Conservation (phyloP, 1,140 invertebrate species). For the Stegodyphus mimosarum region DNA sequence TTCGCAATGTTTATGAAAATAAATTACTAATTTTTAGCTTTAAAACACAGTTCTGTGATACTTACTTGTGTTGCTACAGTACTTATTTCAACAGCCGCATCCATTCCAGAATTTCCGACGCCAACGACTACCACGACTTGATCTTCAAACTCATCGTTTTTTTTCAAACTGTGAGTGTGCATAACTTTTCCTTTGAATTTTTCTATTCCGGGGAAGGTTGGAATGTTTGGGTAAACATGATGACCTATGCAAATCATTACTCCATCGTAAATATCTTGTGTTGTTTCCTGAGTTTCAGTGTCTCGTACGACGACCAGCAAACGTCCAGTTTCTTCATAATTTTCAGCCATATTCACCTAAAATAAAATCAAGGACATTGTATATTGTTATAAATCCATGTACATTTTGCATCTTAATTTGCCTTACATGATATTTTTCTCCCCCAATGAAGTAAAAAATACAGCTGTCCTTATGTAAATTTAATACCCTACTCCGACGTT, state of each 20-base stretch:
- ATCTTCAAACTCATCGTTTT: slow-evolving; percentile 65
- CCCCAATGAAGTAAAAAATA: too few species aligned
- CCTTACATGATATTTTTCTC: too few species aligned
- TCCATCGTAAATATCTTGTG: slow-evolving; percentile 64
- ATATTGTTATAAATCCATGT: too few species aligned
- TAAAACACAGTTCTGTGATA: too few species aligned
- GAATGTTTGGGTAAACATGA: slow-evolving; percentile 27
- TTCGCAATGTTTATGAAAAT: too few species aligned
- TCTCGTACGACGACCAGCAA: slow-evolving; percentile 66
- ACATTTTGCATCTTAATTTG: too few species aligned
- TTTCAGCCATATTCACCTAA: too few species aligned
- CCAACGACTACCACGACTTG: slow-evolving; percentile 70
- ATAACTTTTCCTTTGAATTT: slow-evolving; percentile 69
- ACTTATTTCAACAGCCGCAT: slow-evolving; percentile 71
- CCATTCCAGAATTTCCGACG: slow-evolving; percentile 72
- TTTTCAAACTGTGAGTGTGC: slow-evolving; percentile 69
- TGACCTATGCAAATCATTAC: slow-evolving; percentile 68
- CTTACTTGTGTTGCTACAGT: slow-evolving; percentile 68
- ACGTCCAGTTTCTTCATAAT: slow-evolving; percentile 66
- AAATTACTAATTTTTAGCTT: too few species aligned
- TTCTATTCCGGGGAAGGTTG: slow-evolving; percentile 62
- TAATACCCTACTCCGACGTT: too few species aligned
- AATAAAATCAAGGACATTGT: too few species aligned
- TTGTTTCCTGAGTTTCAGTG: slow-evolving; percentile 63
- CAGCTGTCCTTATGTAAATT: too few species aligned